Evolutionary conservation across 2,113 vertebrate genomes (phyloP), one percentile per base, ranked within the genome.

Genomic region (Numenius arquata): DNA sequence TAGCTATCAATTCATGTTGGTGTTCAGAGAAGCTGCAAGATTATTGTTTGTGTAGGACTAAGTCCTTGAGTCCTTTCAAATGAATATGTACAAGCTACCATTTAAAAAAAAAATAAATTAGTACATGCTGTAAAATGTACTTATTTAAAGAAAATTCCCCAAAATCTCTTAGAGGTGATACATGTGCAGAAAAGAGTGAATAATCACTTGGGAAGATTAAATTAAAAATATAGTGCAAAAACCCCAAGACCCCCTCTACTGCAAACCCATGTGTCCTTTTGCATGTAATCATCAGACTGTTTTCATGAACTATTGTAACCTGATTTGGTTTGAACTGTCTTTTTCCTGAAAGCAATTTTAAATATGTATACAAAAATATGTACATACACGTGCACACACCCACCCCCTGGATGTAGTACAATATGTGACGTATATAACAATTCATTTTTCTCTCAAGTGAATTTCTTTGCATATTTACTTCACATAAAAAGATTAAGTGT

Each of bases 361-460:
- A 75, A 53, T 67, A 25, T 3, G 7, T 19, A 4, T n/a, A 30
- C 26, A 86, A 67, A 53, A 7, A 12, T 15, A 32, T 1, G 1
- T 29, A 8, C 1, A 2, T 16, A 27, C 1, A 4, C 3, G 8
- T 32, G 18, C 32, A 45, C 7, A 59, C 17, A 11, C 8, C 15
- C 4, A 19, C 52, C 6, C 36, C n/a, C 11, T 2, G 4, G 7
- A 23, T 43, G 12, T 11, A 63, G 26, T 22, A 40, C 5, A 4
- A 13, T 67, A 38, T 18, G 7, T 18, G 45, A 47, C 19, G 7
- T 11, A 38, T 30, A 22, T 34, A n/a, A 8, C 16, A 47, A 66
- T 78, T 91, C 67, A 10, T 53, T 12, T 50, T 68, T 15, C 0
- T 84, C 26, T 77, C 12, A 81, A 11, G 11, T 48, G 63, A 36